Percentiles rank a stretch among this genome's conserved stretches.
Conservation (phyloP, 2,888 invertebrate genomes). For the Lissocephala sabroskyi region DNA sequence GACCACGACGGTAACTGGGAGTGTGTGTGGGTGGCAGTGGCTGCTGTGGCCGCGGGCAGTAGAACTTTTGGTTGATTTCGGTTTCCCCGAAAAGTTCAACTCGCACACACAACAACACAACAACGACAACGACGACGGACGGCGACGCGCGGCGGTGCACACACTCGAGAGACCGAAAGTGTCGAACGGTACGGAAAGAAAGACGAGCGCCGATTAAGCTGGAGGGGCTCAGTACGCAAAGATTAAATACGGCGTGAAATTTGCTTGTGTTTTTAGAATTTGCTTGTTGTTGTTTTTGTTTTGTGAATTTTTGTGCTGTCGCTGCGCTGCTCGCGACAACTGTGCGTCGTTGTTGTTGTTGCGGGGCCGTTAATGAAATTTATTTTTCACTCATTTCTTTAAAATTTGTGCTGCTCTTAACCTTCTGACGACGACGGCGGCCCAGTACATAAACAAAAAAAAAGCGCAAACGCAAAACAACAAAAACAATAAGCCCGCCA, state of each 20-base stretch:
- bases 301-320: slow-evolving; percentile 6
- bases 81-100: not conserved
- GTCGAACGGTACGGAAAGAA: slow-evolving; percentile 52
- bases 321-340: not conserved
- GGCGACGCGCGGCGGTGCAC: slow-evolving; percentile 17
- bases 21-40: no score
- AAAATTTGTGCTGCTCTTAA: slow-evolving; percentile 23
- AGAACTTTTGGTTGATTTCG: no score
- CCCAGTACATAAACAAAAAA: slow-evolving; percentile 58
- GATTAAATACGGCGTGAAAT: slow-evolving; percentile 68
- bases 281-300: slow-evolving; percentile 17
- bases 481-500: slow-evolving; percentile 42
- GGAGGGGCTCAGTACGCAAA: slow-evolving; percentile 60
- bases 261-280: slow-evolving; percentile 45
- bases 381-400: slow-evolving; percentile 61
- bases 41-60: no score
- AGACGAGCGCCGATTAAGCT: slow-evolving; percentile 68
- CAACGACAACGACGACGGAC: not conserved
- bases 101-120: not conserved
- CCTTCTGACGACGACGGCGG: slow-evolving; percentile 45
- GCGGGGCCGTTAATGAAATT: slow-evolving; percentile 47
- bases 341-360: slow-evolving; percentile 19
- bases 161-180: slow-evolving; percentile 53
- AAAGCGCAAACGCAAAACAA: slow-evolving; percentile 62
- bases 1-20: no score